Evolutionary conservation across 2,113 vertebrate genomes (phyloP), one percentile per base, ranked within the genome.

Genomic region (Nanorana parkeri): DNA sequence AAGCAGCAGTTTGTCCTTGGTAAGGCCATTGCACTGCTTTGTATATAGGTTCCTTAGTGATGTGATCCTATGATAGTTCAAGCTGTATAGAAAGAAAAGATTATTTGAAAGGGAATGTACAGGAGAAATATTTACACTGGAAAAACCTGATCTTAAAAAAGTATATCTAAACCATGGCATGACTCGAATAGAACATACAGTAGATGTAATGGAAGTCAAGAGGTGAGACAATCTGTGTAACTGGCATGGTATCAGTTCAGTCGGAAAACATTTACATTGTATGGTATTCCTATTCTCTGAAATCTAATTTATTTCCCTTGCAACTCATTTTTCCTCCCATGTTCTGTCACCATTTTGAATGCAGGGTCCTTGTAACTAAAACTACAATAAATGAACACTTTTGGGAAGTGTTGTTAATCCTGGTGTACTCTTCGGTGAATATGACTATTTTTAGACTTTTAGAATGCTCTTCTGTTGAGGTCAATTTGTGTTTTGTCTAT

Each of bases 401-500:
- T 47, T 47, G 11, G 10, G 8, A 13, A 10, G 8, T 47, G 13
- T 47, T 60, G 58, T 60, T 7, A 21, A n/a, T 60, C 20, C 58
- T 21, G 51, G 11, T 19, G 15, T 55, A 28, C 16, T 19, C 17
- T 72, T 26, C 32, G 16, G 17, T 10, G 1, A 32, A 32, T 52
- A 58, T 29, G 52, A 2, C 13, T 32, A 20, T 28, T 13, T 74
- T 36, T 58, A 23, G 19, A 36, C 41, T 29, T 24, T 28, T 58
- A 36, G 19, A 60, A 32, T 8, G 21, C 56, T 58, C 29, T 60
- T 15, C 36, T 23, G 54, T 36, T 8, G 23, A 55, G 15, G 55
- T 74, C 32, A 74, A 74, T 74, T 74, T 74, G 20, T 60, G 56
- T 55, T 21, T 29, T 7, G 15, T 81, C 69, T 51, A 24, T 74